A percentile compares a stretch with the other conserved stretches of the same genome.
phyloP scores from a whole-genome alignment of 2,888 invertebrate species.

The Barypeithes pellucidus region DNA sequence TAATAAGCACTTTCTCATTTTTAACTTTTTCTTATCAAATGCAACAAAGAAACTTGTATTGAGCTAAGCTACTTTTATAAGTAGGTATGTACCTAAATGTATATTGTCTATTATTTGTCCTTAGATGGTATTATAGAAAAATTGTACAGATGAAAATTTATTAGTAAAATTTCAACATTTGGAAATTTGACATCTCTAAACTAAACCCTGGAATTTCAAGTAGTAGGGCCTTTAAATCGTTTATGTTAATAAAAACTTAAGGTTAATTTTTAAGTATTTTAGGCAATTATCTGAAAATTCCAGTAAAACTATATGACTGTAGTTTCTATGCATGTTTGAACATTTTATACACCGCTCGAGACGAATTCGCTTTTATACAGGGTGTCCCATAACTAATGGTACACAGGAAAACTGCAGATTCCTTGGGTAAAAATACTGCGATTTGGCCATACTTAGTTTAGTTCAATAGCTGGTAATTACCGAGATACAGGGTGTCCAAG shows the following conservation, averaged over 20 bases:
- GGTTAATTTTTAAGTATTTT: conserved; percentile 40
- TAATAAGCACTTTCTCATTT: neutral
- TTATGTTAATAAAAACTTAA: conserved; percentile 31
- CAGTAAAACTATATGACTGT: conserved; percentile 50
- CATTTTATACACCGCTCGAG: conserved; percentile 28
- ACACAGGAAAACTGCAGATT: too few relatives aligned
- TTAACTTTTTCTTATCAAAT: neutral
- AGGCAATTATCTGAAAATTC: conserved; percentile 51
- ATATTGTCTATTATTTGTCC: conserved; percentile 27
- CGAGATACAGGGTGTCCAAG: too few relatives aligned
- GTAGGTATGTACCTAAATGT: conserved; percentile 28
- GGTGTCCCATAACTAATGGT: too few relatives aligned
- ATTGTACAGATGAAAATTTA: conserved; percentile 32
- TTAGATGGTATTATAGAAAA: conserved; percentile 34
- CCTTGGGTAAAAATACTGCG: too few relatives aligned
- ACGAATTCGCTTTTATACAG: conserved; percentile 40
- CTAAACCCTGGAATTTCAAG: conserved; percentile 46
- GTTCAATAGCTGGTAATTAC: too few relatives aligned
- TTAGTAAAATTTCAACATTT: conserved; percentile 25
- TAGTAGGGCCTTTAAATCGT: conserved; percentile 38
- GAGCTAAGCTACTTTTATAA: conserved; percentile 27
- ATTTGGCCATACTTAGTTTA: too few relatives aligned
- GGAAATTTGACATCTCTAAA: conserved; percentile 52
- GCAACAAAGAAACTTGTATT: conserved; percentile 21
- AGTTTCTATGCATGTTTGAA: conserved; percentile 48